Evolutionary conservation across 2,113 vertebrate genomes (phyloP), one percentile per base, ranked within the genome.

Genomic region (Meles meles): DNA sequence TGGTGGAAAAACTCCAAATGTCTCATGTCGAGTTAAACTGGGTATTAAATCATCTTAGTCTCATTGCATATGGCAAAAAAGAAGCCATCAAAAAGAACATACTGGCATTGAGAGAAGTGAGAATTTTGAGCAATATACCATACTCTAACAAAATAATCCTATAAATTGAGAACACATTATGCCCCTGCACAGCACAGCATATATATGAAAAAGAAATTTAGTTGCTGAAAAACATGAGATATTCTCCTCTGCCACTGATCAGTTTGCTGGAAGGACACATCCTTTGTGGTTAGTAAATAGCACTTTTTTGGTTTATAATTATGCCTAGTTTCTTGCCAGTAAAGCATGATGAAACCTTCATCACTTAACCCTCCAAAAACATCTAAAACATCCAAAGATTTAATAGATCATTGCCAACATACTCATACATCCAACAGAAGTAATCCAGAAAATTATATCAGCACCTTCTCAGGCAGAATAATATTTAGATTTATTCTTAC

Each of bases 151-250:
- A 97, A 86, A 55, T 63, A 72, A 97, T 86, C 63, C 88, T 77
- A 37, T 34, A 96, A 89, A 77, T 52, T 95, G 27, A 90, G 44
- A 94, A 84, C 88, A 15, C 55, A n/a, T 71, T 90, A 39, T 89
- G 89, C 81, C 82, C 76, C 20, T 39, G 3, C 79, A 69, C 15
- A 83, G 34, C 18, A 21, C 20, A 74, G 11, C 12, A 44, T 14
- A 0, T 31, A 88, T 97, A 96, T 39, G 29, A 67, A 97, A 97
- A 98, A 94, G 87, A 98, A 63, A 59, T 7, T 76, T n/a, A 96
- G 92, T 96, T 97, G 63, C 96, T 91, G 55, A 97, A 87, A 91
- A 97, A 97, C 88, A 76, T 74, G 95, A 96, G 77, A 95, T 92
- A 84, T 72, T 1, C 0, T 12, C 81, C 87, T 98, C 89, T 87